phyloP scores from a whole-genome alignment of 2,113 vertebrate genomes.

The Psittacula cyanocephala region DNA sequence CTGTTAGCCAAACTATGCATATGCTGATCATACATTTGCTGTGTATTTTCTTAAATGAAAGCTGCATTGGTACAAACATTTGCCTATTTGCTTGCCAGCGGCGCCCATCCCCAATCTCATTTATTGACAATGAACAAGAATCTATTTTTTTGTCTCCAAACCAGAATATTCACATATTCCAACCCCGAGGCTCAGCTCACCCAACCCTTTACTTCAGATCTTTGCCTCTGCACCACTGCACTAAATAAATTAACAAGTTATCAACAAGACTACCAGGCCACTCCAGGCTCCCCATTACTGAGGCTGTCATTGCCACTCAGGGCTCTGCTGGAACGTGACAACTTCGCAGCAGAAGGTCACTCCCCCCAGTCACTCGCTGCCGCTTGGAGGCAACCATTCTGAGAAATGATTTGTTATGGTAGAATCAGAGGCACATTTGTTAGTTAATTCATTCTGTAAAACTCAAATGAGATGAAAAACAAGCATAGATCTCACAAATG shows the following conservation, averaged over 20 bases:
- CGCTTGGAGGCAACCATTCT: conserved; percentile 26
- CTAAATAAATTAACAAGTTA: conserved; percentile 72
- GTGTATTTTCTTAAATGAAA: conserved; percentile 60
- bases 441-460: conserved; percentile 55
- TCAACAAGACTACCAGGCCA: conserved; percentile 39
- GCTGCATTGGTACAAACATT: conserved; percentile 62
- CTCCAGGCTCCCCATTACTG: conserved; percentile 32
- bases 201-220: conserved; percentile 64
- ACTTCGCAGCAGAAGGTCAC: conserved; percentile 46
- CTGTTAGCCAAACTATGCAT: conserved; percentile 56
- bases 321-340: conserved; percentile 52
- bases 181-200: conserved; percentile 29
- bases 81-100: conserved; percentile 68
- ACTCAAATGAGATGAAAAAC: conserved; percentile 60
- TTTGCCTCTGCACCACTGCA: conserved; percentile 59
- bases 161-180: conserved; percentile 70
- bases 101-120: conserved; percentile 51
- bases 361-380: conserved; percentile 21
- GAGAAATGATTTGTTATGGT: conserved; percentile 60
- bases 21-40: conserved; percentile 40
- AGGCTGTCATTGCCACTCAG: conserved; percentile 55
- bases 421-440: conserved; percentile 47
- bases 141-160: not conserved
- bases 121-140: conserved; percentile 58
- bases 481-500: conserved; percentile 51